A percentile compares a stretch with the other conserved stretches of the same genome.
phyloP scores from a whole-genome alignment of 2,888 invertebrate genomes.

The Drosophila subquinaria region DNA sequence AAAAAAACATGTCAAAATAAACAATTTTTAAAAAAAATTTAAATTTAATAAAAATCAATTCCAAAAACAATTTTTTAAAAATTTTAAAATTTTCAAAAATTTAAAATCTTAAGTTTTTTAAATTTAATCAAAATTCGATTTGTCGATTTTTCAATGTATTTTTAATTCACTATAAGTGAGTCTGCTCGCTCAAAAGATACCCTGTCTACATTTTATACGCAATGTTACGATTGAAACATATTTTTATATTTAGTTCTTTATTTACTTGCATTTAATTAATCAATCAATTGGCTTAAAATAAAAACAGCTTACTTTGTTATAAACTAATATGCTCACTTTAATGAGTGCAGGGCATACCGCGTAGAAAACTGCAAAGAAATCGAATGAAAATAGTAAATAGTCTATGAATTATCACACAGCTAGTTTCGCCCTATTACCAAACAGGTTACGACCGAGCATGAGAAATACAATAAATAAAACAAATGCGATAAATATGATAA shows the following conservation, averaged over 20 bases:
- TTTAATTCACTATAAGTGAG: not conserved
- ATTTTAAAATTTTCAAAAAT: too few species aligned
- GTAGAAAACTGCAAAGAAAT: slow-evolving; percentile 6
- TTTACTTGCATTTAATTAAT: too few species aligned
- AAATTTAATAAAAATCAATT: too few species aligned
- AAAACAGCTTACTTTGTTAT: not conserved
- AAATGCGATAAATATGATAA: slow-evolving; percentile 14
- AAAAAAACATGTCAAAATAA: too few species aligned
- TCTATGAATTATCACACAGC: slow-evolving; percentile 72
- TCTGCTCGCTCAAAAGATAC: not conserved
- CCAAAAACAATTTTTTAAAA: too few species aligned
- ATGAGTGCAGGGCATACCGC: not conserved
- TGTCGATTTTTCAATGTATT: too few species aligned
- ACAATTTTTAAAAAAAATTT: too few species aligned
- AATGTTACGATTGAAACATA: too few species aligned
- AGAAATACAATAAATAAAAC: slow-evolving; percentile 6
- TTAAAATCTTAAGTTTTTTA: too few species aligned
- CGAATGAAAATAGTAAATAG: slow-evolving; percentile 24
- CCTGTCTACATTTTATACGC: not conserved
- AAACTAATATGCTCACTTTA: not conserved
- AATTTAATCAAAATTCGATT: too few species aligned
- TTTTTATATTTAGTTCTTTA: too few species aligned
- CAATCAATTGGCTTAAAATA: too few species aligned
- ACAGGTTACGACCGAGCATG: slow-evolving; percentile 38
- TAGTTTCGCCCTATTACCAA: slow-evolving; percentile 52